phyloP scores from a whole-genome alignment of 2,797 vertebrate species.

The Spheniscus humboldti region DNA sequence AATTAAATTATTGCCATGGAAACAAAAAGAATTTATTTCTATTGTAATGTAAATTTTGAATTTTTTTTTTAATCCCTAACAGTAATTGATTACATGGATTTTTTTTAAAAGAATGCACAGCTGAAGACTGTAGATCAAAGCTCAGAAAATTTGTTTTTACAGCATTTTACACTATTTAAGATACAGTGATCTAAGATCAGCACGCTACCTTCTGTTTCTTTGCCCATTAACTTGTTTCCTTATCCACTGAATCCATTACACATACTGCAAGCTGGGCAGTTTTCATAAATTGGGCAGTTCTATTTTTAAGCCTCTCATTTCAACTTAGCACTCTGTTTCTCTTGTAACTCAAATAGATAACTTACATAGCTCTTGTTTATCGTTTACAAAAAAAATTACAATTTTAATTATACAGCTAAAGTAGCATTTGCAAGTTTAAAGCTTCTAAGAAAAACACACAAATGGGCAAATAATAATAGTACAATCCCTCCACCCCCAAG shows the following conservation, averaged over 20 bases:
- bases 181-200: neutral
- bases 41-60: neutral
- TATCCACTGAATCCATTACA: neutral
- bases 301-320: neutral
- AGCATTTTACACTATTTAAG: neutral
- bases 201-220: neutral
- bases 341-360: neutral
- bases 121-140: neutral
- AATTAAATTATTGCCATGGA: neutral
- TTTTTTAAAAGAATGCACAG: neutral
- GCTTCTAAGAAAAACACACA: neutral
- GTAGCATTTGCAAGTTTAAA: neutral
- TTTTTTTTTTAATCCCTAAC: neutral
- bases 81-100: neutral
- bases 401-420: neutral
- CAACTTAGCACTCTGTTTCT: neutral
- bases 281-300: neutral
- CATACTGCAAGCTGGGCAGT: neutral
- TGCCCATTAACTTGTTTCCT: neutral
- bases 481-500: neutral
- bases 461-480: neutral
- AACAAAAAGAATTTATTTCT: neutral
- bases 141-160: neutral
- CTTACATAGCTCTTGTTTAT: neutral
- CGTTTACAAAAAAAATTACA: neutral